Base-by-base conservation (phyloP, 2,888 invertebrate species). In the Chrysolina haemoptera region DNA sequence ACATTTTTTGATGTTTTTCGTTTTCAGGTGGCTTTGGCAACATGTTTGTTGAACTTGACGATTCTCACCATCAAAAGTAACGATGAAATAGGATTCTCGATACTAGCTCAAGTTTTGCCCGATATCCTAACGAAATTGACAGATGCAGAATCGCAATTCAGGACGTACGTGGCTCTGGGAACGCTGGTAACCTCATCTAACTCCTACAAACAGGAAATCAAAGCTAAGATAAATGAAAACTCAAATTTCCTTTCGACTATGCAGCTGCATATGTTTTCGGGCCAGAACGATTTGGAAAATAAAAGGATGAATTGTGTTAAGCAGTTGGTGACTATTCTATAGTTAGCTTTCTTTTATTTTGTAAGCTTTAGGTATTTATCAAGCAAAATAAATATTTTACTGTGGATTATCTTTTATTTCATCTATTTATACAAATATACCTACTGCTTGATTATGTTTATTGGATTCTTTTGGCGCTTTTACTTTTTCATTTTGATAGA, bases 151-250 rank as follows among this genome's bases (percentile, higher is more conserved):
- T 95, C 95, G 0, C 91, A 93, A 73, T 95, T 92, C 88, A 91
- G 96, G 84, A 89, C 91, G 27, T 90, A 96, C 18, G 94, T 96
- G 18, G 93, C 93, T 0, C 87, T 96, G 41, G 96, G 96, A 63
- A 96, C 95, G 0, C 85, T 96, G 16, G 84, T 93, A 43, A 76
- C 79, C 6, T 78, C 89, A 87, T 16, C 90, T 88, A 78, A 88
- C 89, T 46, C 88, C 1, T 75, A 81, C 18, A 68, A 75, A 63
- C 66, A 88, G 86, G 84, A 87, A 87, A 80, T 88, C 87, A 84
- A 89, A 88, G 81, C 85, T 67, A 80, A 89, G 88, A 83, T 88
- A 82, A 81, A 82, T 74, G 76, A 85, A 76, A 82, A 83, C 80
- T 4, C 73, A 9, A 82, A 80, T 80, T 88, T 87, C 75, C 71